These are phyloP conservation scores for Puntigrus tetrazona DNA, from an alignment of 2,113 vertebrate genomes.

Conservation along the genomic window DNA sequence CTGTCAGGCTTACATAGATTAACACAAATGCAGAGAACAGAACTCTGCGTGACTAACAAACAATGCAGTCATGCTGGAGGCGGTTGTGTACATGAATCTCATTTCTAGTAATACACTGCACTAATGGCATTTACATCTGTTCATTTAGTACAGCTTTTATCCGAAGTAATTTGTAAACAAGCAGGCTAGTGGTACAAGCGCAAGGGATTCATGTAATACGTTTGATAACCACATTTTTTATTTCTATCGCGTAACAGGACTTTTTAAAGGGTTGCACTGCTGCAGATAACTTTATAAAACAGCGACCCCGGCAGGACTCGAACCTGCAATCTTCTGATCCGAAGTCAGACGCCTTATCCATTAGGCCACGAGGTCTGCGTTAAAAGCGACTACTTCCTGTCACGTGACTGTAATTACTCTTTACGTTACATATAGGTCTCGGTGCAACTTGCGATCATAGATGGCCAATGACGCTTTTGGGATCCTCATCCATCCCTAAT, in stretches of 20 bases:
- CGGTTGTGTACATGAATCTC: background rate
- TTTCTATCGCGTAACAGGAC: background rate
- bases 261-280: background rate
- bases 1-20: background rate
- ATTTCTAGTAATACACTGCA: background rate
- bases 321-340: background rate
- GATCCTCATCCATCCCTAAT: background rate
- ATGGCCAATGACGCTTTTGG: background rate
- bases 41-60: background rate
- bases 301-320: background rate
- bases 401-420: no score
- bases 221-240: background rate
- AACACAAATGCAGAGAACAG: background rate
- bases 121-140: slow-evolving; percentile 17
- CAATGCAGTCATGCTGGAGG: background rate
- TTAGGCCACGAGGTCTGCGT: background rate
- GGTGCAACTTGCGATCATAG: background rate
- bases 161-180: background rate
- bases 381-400: no score
- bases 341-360: background rate
- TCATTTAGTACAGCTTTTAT: background rate
- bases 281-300: background rate
- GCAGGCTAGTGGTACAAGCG: background rate
- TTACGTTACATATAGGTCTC: no score
- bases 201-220: no score